phyloP scores from a whole-genome alignment of 2,113 vertebrate genomes.

The Glaucomys volans region DNA sequence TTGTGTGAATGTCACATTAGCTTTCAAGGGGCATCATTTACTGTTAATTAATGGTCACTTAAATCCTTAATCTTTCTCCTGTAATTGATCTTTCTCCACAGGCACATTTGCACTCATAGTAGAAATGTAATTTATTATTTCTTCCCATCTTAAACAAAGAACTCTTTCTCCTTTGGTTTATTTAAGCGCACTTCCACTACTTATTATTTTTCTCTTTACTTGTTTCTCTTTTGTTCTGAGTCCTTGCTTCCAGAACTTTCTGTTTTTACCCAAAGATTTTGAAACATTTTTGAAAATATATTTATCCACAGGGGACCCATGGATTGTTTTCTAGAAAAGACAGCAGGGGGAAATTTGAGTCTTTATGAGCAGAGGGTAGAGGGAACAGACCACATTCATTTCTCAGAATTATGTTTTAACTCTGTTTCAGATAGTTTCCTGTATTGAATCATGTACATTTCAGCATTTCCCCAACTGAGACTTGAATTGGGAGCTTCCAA shows the following conservation, averaged over 20 bases:
- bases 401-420: slow-evolving; percentile 49
- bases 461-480: slow-evolving; percentile 66
- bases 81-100: slow-evolving; percentile 80
- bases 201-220: slow-evolving; percentile 60
- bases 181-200: background rate
- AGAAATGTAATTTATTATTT: slow-evolving; percentile 80
- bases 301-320: background rate
- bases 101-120: slow-evolving; percentile 78
- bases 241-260: slow-evolving; percentile 51
- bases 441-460: background rate
- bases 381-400: background rate
- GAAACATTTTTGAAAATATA: background rate
- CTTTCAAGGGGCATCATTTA: slow-evolving; percentile 82
- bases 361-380: background rate
- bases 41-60: slow-evolving; percentile 83
- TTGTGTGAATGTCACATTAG: slow-evolving; percentile 82
- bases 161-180: background rate
- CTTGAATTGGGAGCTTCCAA: slow-evolving; percentile 65
- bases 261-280: slow-evolving; percentile 53
- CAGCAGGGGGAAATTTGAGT: background rate
- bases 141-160: slow-evolving; percentile 63
- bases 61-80: slow-evolving; percentile 80
- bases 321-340: slow-evolving; percentile 29
- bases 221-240: slow-evolving; percentile 51
- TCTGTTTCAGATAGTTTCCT: slow-evolving; percentile 15